Base-by-base conservation (phyloP, 2,113 vertebrate species). In the Catagonus wagneri region DNA sequence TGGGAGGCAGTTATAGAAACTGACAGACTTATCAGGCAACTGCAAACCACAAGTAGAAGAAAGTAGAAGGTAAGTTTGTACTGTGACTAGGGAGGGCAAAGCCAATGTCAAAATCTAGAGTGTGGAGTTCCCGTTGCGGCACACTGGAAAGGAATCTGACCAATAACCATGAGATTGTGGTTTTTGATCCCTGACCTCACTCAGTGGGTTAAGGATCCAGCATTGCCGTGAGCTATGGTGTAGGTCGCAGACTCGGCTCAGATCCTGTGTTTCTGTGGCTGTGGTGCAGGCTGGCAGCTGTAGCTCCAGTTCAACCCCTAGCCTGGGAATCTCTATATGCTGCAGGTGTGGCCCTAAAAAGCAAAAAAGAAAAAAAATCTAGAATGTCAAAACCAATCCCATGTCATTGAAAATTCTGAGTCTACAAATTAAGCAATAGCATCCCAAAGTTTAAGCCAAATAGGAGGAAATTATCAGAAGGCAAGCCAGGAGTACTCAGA, bases 401-500 rank as follows among this genome's bases (percentile, higher is more conserved):
- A 68, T 39, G 23, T 80, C 39, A 63, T 1, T 60, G 29, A 68
- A 61, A 74, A 80, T 25, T 68, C 65, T 88, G n/a, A 88, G 72
- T 65, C 39, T 65, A 36, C 27, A 93, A 79, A 91, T 74, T 36
- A 89, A 61, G 54, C 15, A 6, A 36, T 10, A 87, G 27, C 17
- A 50, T 80, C 60, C 27, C 34, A 20, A 85, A 68, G 3, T 91
- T 58, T 80, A 83, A 95, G 63, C 22, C 50, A 91, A 79, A 58
- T 16, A 78, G 52, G 36, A 96, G 32, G 56, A 83, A 83, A 75
- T 52, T 80, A 75, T 36, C 52, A 85, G 66, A 89, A 94, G 15
- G 36, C 32, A 84, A 80, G 19, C 61, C 23, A 11, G 56, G 36
- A 58, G 7, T 44, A 52, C 12, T 68, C 69, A 94, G 83, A 78